These are phyloP conservation scores for Matsumurasca onukii DNA, from an alignment of 1,140 invertebrate species.

Conservation along the genomic window DNA sequence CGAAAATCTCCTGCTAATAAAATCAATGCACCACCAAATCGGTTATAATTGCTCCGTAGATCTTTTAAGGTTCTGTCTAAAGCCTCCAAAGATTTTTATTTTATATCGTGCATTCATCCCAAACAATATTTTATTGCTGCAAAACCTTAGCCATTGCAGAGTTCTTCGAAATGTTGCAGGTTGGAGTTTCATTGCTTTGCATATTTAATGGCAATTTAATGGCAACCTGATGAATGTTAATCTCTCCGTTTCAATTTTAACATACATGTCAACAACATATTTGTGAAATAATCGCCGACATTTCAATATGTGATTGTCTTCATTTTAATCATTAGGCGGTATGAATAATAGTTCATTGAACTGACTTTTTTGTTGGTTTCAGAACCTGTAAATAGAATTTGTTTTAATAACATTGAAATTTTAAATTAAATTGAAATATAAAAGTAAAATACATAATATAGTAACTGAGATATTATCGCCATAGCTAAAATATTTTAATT, in stretches of 20 bases:
- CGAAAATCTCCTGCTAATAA: conserved; percentile 46
- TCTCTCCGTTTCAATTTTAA: conserved; percentile 52
- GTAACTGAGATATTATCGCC: conserved; percentile 12
- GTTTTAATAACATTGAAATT: conserved; percentile 15
- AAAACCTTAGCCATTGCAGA: conserved; percentile 41
- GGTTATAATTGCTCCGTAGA: conserved; percentile 39
- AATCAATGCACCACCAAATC: conserved; percentile 45
- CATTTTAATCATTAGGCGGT: conserved; percentile 43
- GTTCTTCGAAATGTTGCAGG: conserved; percentile 46
- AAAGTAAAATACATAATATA: conserved; percentile 19
- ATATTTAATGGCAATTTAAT: conserved; percentile 51
- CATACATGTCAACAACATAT: conserved; percentile 53
- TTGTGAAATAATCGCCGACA: conserved; percentile 46
- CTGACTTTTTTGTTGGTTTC: conserved; percentile 41
- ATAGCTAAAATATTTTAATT: conserved; percentile 6
- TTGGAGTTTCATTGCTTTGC: conserved; percentile 38
- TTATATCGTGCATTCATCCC: conserved; percentile 49
- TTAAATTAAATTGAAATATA: too few species aligned
- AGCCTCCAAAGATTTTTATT: conserved; percentile 43
- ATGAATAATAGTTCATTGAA: conserved; percentile 43
- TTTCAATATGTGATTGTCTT: conserved; percentile 42
- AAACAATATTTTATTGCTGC: conserved; percentile 45
- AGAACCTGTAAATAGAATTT: conserved; percentile 24
- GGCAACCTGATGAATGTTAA: conserved; percentile 46
- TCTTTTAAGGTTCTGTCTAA: conserved; percentile 45